phyloP scores from a whole-genome alignment of 2,888 invertebrate species.

The Thecocarcelia acutangulata region DNA sequence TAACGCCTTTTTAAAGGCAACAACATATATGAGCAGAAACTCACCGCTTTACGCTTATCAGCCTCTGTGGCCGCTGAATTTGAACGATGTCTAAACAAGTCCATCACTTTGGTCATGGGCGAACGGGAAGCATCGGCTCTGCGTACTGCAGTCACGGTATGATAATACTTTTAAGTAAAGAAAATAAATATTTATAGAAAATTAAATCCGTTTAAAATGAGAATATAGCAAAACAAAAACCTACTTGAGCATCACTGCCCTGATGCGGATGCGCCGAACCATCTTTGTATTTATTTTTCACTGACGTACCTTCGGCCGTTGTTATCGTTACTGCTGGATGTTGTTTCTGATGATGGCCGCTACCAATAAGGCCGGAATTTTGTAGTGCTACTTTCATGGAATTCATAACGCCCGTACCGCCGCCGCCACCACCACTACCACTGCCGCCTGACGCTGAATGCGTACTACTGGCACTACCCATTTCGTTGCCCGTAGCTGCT shows the following conservation, averaged over 20 bases:
- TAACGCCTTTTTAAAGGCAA: slow-evolving; percentile 18
- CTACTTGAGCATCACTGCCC: slow-evolving; percentile 83
- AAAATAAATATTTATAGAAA: neutral
- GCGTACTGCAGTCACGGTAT: slow-evolving; percentile 86
- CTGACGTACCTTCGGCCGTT: slow-evolving; percentile 76
- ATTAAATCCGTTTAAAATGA: neutral
- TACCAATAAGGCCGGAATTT: slow-evolving; percentile 79
- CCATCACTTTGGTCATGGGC: slow-evolving; percentile 95
- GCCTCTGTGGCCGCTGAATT: slow-evolving; percentile 87
- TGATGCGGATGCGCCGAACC: slow-evolving; percentile 88
- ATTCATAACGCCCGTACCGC: slow-evolving; percentile 85
- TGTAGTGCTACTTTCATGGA: slow-evolving; percentile 93
- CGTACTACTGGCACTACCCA: slow-evolving; percentile 78
- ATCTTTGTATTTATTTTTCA: slow-evolving; percentile 83
- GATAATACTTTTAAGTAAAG: slow-evolving; percentile 84
- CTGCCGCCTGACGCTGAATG: slow-evolving; percentile 74
- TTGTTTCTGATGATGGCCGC: slow-evolving; percentile 71
- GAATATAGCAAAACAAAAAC: slow-evolving; percentile 45
- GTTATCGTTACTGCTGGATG: slow-evolving; percentile 80
- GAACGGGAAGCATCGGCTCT: slow-evolving; percentile 85
- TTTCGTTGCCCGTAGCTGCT: slow-evolving; percentile 71
- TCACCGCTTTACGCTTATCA: slow-evolving; percentile 87
- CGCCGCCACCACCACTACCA: slow-evolving; percentile 69
- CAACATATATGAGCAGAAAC: slow-evolving; percentile 74
- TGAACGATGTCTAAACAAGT: slow-evolving; percentile 90